Evolutionary conservation across 2,797 vertebrate genomes (phyloP), one percentile per base, ranked within the genome.

Genomic region (Platyrinchus mystaceus): DNA sequence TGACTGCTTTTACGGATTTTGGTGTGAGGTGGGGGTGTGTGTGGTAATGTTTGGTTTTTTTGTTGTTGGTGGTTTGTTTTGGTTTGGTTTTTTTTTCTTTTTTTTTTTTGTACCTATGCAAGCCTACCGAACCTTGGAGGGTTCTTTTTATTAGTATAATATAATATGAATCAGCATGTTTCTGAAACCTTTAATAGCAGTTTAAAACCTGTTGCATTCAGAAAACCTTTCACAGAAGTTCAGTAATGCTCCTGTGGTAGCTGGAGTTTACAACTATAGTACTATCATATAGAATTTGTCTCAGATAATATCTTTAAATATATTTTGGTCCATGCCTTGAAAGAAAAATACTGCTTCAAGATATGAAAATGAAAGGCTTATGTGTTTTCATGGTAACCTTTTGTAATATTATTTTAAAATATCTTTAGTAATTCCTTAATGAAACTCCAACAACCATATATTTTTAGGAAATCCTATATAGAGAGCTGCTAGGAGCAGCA

Each of bases 401-500:
- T 52, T 59, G 14, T 62, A 87, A 34, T 50, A 55, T 18, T 86
- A 36, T 34, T 92, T 68, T 26, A 36, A 77, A 91, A 37, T 77
- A 44, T 18, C 21, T 71, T 24, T 12, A 39, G 11, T 36, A 47
- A 63, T 78, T 73, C 4, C 5, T 39, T 63, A 62, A 41, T 34
- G 34, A 18, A 12, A 28, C 12, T 12, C 1, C 63, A 47, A 4
- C 4, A 12, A 12, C 8, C 6, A 5, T 30, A 0, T 20, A 43
- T 49, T 58, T 80, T 89, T 79, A 70, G 19, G 46, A 20, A 62
- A 43, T 3, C 2, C 2, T 49, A 2, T 53, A 28, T 74, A 60
- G 66, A 22, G 5, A 60, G 5, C 15, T 77, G 6, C 16, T 49
- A 41, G n/a, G 32, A 89, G 7, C 5, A 43, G 41, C 37, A 89